Evolutionary conservation across 2,113 vertebrate species (phyloP).

Genomic region (Hippolais icterina): DNA sequence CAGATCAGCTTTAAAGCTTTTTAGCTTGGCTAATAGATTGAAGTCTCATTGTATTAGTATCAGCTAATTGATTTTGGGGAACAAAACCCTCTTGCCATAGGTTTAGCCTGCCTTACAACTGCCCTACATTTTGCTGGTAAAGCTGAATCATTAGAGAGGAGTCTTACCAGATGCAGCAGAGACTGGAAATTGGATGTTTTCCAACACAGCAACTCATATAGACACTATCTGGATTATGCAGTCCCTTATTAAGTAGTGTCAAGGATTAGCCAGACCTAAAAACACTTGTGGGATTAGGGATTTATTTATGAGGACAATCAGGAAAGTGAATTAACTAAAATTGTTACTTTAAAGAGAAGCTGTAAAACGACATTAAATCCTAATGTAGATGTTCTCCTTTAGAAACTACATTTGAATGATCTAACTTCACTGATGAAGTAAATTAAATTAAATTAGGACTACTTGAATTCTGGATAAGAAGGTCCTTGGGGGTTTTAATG

Average conservation of each 20-base stretch:
- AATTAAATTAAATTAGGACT: constrained; percentile 61
- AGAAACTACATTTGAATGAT: constrained; percentile 56
- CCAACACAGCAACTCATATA: constrained; percentile 16
- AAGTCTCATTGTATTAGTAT: constrained; percentile 11
- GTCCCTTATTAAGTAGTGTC: constrained; percentile 34
- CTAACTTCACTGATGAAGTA: constrained; percentile 46
- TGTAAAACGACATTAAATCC: constrained; percentile 53
- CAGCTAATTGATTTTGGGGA: constrained; percentile 1
- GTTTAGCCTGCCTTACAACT: background rate
- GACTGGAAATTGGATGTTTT: constrained; percentile 7
- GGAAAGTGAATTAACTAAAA: constrained; percentile 51
- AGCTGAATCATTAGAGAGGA: background rate
- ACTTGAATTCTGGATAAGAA: constrained; percentile 54
- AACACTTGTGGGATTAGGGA: constrained; percentile 50
- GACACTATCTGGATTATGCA: constrained; percentile 25
- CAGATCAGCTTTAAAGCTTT: constrained; percentile 39
- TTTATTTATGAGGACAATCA: constrained; percentile 53
- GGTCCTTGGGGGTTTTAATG: constrained; percentile 41
- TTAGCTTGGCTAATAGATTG: background rate
- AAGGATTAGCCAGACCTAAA: constrained; percentile 54
- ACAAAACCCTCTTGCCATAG: background rate
- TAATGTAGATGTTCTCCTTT: constrained; percentile 47
- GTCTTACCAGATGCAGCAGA: background rate
- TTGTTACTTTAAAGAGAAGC: constrained; percentile 56
- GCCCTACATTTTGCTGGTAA: background rate